Evolutionary conservation across 2,888 invertebrate species (phyloP).

Genomic region (Parasteatoda lunata): DNA sequence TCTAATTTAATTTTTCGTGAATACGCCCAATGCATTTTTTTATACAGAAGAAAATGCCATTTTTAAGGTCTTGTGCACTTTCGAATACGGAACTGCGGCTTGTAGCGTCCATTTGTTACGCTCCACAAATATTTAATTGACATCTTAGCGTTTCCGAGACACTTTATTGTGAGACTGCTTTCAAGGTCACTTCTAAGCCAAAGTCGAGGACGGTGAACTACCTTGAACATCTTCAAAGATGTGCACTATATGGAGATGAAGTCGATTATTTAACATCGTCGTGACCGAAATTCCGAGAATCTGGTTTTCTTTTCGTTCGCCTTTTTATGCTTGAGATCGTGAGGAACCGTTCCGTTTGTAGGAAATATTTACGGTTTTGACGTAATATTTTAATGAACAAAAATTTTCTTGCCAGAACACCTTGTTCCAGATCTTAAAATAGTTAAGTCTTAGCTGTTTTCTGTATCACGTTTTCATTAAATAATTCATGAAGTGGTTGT

Average conservation of each 20-base stretch:
- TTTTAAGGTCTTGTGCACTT: background rate
- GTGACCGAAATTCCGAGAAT: background rate
- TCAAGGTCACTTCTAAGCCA: constrained; percentile 21
- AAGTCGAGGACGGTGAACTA: constrained; percentile 18
- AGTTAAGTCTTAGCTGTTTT: too few species aligned
- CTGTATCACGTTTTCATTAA: too few species aligned
- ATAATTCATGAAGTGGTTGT: too few species aligned
- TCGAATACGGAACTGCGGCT: constrained; percentile 41
- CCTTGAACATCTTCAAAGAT: constrained; percentile 3
- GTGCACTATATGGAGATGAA: background rate
- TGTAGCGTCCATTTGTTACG: constrained; percentile 30
- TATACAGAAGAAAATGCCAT: too few species aligned
- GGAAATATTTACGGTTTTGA: too few species aligned
- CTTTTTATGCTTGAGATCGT: background rate
- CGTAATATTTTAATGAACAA: too few species aligned
- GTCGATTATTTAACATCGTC: background rate
- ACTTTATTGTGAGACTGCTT: constrained; percentile 13
- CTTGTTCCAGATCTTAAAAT: too few species aligned
- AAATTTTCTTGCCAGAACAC: too few species aligned
- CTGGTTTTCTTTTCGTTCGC: background rate
- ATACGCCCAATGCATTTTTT: too few species aligned
- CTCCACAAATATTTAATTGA: constrained; percentile 51
- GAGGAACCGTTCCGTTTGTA: background rate
- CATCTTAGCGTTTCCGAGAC: constrained; percentile 1
- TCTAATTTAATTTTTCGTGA: too few species aligned